Base-by-base conservation (phyloP, 2,888 invertebrate species). In the Athalia cordata region DNA sequence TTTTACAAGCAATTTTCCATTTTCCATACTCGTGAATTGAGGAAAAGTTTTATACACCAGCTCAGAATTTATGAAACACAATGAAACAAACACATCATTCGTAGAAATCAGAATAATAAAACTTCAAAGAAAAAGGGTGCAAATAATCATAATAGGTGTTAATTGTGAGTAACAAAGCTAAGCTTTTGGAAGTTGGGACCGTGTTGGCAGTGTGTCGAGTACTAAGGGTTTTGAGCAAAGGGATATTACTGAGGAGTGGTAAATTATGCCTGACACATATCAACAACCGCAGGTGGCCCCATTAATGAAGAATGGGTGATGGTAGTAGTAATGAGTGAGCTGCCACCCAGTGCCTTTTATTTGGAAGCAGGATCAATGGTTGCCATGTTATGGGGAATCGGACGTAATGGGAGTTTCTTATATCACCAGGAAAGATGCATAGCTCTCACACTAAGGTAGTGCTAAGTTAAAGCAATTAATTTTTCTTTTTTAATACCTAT, bases 141-240 rank as follows among this genome's bases (percentile, higher is more conserved):
- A 81, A 66, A 80, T 62, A 81, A 79, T 59, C 64, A 79, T 78
- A 79, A 66, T 66, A 79, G 75, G 74, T 80, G 79, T 81, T 70
- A 76, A 79, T 68, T 78, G 75, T 72, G 79, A 67, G 78, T 80
- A 81, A 78, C 77, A 78, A 77, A 79, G 80, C 80, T 80, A 75
- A 88, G 88, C 87, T 87, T 85, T 83, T 80, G 83, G 86, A 83
- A 80, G 13, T 75, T 83, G 83, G 85, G 88, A 88, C 88, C 88
- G 89, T 89, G 89, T 89, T 88, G 89, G 88, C 89, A 86, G 85
- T 87, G 85, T 86, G 87, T 86, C 81, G 81, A 84, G 78, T 82
- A 85, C 84, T 83, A 81, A 80, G 82, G 81, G 82, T 83, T 74
- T 81, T 82, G 83, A 79, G 79, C 79, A 67, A 78, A 66, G 67